Conservation (phyloP, 2,797 vertebrate species). For the Enteromius thamalakanensis region DNA sequence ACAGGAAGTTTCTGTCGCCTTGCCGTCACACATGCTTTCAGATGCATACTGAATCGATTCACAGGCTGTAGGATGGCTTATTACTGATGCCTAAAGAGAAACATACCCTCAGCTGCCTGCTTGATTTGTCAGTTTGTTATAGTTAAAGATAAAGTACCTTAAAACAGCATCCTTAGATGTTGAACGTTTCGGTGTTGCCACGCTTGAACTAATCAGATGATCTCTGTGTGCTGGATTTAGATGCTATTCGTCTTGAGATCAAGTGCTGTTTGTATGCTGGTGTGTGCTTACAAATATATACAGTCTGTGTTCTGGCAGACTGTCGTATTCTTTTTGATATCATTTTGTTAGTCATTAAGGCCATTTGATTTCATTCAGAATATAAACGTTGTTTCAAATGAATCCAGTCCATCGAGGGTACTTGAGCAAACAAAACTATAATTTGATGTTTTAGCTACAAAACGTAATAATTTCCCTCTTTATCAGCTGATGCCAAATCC, state of each 20-base stretch:
- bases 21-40: conserved; percentile 58
- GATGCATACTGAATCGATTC: conserved; percentile 54
- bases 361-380: conserved; percentile 47
- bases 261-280: neutral
- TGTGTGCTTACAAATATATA: conserved; percentile 25
- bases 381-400: conserved; percentile 54
- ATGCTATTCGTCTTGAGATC: conserved; percentile 8
- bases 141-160: conserved; percentile 1
- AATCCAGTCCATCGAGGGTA: conserved; percentile 44
- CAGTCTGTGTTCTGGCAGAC: conserved; percentile 3
- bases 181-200: neutral
- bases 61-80: neutral
- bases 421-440: conserved; percentile 47
- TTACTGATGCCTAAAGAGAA: conserved; percentile 11
- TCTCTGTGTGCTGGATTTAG: conserved; percentile 25
- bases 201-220: conserved; percentile 10
- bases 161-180: neutral
- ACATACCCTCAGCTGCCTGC: conserved; percentile 4
- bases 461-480: conserved; percentile 20
- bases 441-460: conserved; percentile 55
- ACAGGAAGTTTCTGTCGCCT: conserved; percentile 37
- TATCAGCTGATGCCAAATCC: conserved; percentile 3
- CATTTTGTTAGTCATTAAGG: conserved; percentile 42
- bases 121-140: conserved; percentile 18
- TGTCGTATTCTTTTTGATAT: conserved; percentile 35